Conservation (phyloP, 2,797 vertebrate genomes). For the Gouania willdenowi region DNA sequence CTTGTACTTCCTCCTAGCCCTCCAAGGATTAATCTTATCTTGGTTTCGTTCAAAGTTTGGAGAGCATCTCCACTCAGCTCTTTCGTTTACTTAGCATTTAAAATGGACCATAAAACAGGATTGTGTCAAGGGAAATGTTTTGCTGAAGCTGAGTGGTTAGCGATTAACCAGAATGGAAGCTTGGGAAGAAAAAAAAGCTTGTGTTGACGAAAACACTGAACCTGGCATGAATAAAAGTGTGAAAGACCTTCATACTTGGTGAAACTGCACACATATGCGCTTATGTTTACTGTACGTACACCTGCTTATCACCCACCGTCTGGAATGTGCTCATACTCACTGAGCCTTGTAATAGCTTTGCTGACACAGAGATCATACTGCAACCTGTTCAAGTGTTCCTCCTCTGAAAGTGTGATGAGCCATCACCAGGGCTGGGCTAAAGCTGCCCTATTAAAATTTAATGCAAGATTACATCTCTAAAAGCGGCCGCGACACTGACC, state of each 20-base stretch:
- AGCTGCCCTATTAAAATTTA: constrained; percentile 49
- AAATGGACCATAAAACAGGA: constrained; percentile 36
- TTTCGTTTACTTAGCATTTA: constrained; percentile 21
- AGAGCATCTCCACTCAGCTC: constrained; percentile 21
- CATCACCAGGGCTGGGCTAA: constrained; percentile 44
- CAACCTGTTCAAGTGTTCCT: constrained; percentile 55
- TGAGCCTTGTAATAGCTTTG: constrained; percentile 75
- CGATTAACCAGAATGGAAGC: constrained; percentile 17
- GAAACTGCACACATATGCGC: constrained; percentile 28
- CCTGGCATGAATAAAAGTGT: constrained; percentile 11
- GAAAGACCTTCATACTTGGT: not conserved
- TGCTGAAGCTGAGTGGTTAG: constrained; percentile 23
- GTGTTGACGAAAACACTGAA: constrained; percentile 39
- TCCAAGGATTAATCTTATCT: constrained; percentile 44
- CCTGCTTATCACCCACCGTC: constrained; percentile 42
- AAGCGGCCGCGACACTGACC: constrained; percentile 25
- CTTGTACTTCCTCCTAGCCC: constrained; percentile 21
- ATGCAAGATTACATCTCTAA: constrained; percentile 46
- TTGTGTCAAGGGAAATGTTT: constrained; percentile 23
- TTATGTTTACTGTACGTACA: constrained; percentile 44
- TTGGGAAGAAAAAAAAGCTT: constrained; percentile 31
- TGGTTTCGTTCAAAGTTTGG: constrained; percentile 23
- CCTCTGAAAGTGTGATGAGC: constrained; percentile 61
- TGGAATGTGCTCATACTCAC: constrained; percentile 49
- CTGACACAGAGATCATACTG: constrained; percentile 67